Base-by-base conservation (phyloP, 2,113 vertebrate genomes). In the Macrotis lagotis region DNA sequence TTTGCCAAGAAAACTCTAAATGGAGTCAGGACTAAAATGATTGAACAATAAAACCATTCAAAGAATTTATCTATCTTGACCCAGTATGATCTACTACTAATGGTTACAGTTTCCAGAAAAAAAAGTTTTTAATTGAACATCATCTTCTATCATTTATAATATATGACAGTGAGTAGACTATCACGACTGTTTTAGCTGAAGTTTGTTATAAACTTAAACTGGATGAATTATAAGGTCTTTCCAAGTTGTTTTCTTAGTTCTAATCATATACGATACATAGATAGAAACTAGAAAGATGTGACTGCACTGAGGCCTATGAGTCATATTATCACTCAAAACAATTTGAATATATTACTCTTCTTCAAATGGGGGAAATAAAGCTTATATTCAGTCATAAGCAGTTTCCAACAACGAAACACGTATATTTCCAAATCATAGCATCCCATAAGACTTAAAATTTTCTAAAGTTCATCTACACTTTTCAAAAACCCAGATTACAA, bases 181-280 rank as follows among this genome's bases (percentile, higher is more conserved):
- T 83, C 66, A 83, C 2, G 44, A 83, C n/a, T 83, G 7, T 83
- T 83, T 83, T 83, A 8, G 66, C 66, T 24, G 37, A 74, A 66
- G 66, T 44, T 83, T 6, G 11, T 44, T 44, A 83, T 28, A 83
- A 83, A 83, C 66, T 44, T 83, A 83, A 83, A 83, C 24, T 44
- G 16, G n/a, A 83, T 8, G 16, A 44, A 8, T 83, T 44, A 37
- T 83, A 83, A 22, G 66, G 24, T 83, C 66, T 83, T 83, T 83
- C 66, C n/a, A 83, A 44, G 19, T 44, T 74, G 37, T 74, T 83
- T 83, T 83, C n/a, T 83, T 44, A 83, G 44, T 83, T 83, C 37
- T 83, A 83, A 83, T 83, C 55, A 95, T 94, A 90, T 52, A 51
- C 91, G 1, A n/a, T 92, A 92, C n/a, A 97, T 19, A 92, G 14